A percentile compares a stretch with the other conserved stretches of the same genome.
These are phyloP conservation scores for Mylabris sibirica DNA, from an alignment of 2,888 invertebrate species.

Conservation along the genomic window DNA sequence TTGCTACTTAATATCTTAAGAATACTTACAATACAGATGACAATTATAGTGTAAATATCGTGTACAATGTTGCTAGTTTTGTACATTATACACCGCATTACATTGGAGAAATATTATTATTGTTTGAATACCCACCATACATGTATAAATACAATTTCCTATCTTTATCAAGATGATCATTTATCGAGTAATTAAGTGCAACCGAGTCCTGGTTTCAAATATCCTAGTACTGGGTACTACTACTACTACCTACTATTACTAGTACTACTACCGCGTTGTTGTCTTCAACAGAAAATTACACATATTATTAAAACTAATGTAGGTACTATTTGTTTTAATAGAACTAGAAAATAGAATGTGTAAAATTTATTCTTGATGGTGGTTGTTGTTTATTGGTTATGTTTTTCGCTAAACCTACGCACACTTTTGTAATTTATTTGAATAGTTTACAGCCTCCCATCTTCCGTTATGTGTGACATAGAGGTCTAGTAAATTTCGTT, in stretches of 20 bases:
- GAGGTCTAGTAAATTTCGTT: constrained; percentile 26
- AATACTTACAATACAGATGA: neutral
- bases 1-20: constrained; percentile 14
- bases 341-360: neutral
- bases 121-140: constrained; percentile 8
- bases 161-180: constrained; percentile 46
- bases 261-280: neutral
- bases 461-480: constrained; percentile 32
- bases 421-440: constrained; percentile 18
- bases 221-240: neutral
- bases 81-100: constrained; percentile 11
- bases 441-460: constrained; percentile 26
- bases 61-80: constrained; percentile 8
- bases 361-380: constrained; percentile 13
- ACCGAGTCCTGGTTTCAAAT: constrained; percentile 33
- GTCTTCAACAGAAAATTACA: neutral
- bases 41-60: constrained; percentile 10
- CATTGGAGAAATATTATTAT: constrained; percentile 18
- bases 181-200: constrained; percentile 48
- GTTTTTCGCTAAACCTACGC: constrained; percentile 27
- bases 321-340: constrained; percentile 6
- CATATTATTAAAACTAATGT: constrained; percentile 15
- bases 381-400: constrained; percentile 12
- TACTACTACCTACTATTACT: neutral
- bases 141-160: constrained; percentile 10